phyloP scores from a whole-genome alignment of 1,140 invertebrate genomes.

The Drosophila carrolli region DNA sequence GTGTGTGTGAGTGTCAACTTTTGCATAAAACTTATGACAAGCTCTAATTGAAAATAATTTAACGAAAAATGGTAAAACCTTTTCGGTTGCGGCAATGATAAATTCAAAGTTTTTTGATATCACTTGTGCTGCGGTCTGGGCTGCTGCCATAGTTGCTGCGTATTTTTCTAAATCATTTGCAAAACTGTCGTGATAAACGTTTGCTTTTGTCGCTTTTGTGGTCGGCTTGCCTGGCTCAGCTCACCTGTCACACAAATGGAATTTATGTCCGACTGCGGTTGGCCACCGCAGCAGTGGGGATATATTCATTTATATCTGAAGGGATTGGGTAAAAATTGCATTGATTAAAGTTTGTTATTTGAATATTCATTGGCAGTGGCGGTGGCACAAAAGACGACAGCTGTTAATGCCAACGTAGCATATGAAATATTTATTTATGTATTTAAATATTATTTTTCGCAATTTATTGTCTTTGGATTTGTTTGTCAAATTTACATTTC shows the following conservation, averaged over 20 bases:
- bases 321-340: constrained; percentile 34
- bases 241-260: constrained; percentile 61
- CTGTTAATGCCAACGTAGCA: constrained; percentile 49
- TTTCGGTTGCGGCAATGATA: constrained; percentile 7
- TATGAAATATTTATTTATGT: constrained; percentile 51
- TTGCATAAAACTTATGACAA: constrained; percentile 60
- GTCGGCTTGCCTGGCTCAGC: constrained; percentile 36
- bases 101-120: constrained; percentile 32
- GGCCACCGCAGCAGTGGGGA: constrained; percentile 18
- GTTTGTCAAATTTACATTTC: constrained; percentile 35
- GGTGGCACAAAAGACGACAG: constrained; percentile 23
- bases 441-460: constrained; percentile 50
- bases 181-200: constrained; percentile 40
- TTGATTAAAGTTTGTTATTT: constrained; percentile 63
- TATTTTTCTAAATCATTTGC: constrained; percentile 56
- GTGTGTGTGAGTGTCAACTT: constrained; percentile 31
- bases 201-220: constrained; percentile 41
- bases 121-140: constrained; percentile 23
- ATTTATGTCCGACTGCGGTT: constrained; percentile 66
- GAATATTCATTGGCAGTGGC: constrained; percentile 60
- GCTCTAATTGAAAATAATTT: constrained; percentile 52
- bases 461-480: constrained; percentile 52
- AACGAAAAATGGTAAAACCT: constrained; percentile 22
- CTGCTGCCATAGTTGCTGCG: constrained; percentile 4
- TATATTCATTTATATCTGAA: constrained; percentile 23